A percentile compares a stretch with the other conserved stretches of the same genome.
phyloP scores from a whole-genome alignment of 2,888 invertebrate species.

The Lithophane ornitopus region DNA sequence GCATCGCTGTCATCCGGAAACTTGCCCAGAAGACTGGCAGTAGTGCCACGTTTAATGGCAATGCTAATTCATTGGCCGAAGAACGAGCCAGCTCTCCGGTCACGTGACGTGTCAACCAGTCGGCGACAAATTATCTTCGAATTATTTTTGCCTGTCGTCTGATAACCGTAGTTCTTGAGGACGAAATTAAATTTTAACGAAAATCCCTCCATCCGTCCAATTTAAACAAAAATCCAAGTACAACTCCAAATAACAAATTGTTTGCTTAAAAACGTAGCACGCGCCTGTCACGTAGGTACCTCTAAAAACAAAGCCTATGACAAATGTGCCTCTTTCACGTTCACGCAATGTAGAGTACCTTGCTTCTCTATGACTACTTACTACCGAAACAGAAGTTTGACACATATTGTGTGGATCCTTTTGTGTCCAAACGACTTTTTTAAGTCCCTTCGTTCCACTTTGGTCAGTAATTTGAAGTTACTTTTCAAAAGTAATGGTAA shows the following conservation, averaged over 20 bases:
- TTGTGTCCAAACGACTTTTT: conserved; percentile 68
- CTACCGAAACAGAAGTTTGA: conserved; percentile 85
- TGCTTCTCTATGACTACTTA: conserved; percentile 62
- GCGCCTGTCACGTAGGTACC: conserved; percentile 45
- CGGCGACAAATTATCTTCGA: too few relatives aligned
- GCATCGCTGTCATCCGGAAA: too few relatives aligned
- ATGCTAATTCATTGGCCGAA: too few relatives aligned
- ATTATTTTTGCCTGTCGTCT: too few relatives aligned
- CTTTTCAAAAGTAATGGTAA: conserved; percentile 52
- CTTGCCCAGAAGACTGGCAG: too few relatives aligned
- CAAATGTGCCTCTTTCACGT: conserved; percentile 54
- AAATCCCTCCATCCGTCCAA: too few relatives aligned
- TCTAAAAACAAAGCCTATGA: conserved; percentile 57
- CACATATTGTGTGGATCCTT: conserved; percentile 73
- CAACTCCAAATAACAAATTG: conserved; percentile 33
- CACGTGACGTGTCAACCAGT: too few relatives aligned
- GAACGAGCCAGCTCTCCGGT: too few relatives aligned
- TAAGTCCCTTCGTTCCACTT: conserved; percentile 55
- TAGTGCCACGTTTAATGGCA: too few relatives aligned
- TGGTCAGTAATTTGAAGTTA: conserved; percentile 47
- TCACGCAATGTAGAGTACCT: conserved; percentile 44
- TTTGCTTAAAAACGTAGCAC: conserved; percentile 55
- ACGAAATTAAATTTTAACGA: too few relatives aligned
- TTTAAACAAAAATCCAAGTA: neutral
- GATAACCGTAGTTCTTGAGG: too few relatives aligned